Evolutionary conservation across 2,797 vertebrate genomes (phyloP).

Genomic region (Artibeus jamaicensis): DNA sequence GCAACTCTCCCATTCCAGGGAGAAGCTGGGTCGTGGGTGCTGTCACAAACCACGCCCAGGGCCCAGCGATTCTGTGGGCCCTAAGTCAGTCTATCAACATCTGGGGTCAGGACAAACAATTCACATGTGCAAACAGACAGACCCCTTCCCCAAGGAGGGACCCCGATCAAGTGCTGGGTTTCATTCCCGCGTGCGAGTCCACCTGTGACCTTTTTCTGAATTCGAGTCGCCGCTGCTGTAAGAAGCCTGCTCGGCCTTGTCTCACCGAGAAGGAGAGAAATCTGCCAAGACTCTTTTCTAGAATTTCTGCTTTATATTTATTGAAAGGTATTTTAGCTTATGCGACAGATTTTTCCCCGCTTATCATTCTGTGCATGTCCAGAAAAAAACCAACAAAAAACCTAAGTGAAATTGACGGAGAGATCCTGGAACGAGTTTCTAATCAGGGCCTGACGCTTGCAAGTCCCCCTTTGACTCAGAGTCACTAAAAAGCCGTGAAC

Average conservation of each 20-base stretch:
- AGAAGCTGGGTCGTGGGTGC: background rate
- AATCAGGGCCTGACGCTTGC: background rate
- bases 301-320: background rate
- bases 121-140: background rate
- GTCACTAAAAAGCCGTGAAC: too few relatives aligned
- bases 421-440: background rate
- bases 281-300: background rate
- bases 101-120: background rate
- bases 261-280: background rate
- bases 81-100: background rate
- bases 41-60: background rate
- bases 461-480: background rate
- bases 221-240: accelerated
- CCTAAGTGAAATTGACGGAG: background rate
- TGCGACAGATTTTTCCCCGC: too few relatives aligned
- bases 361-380: background rate
- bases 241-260: background rate
- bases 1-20: background rate
- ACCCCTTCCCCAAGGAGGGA: background rate
- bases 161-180: background rate
- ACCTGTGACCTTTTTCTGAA: background rate
- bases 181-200: too few relatives aligned
- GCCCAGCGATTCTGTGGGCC: background rate
- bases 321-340: background rate
- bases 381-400: too few relatives aligned